Percentiles rank a stretch among this genome's conserved stretches.
These are phyloP conservation scores for Araneus ventricosus DNA, from an alignment of 1,140 invertebrate species.

Conservation along the genomic window DNA sequence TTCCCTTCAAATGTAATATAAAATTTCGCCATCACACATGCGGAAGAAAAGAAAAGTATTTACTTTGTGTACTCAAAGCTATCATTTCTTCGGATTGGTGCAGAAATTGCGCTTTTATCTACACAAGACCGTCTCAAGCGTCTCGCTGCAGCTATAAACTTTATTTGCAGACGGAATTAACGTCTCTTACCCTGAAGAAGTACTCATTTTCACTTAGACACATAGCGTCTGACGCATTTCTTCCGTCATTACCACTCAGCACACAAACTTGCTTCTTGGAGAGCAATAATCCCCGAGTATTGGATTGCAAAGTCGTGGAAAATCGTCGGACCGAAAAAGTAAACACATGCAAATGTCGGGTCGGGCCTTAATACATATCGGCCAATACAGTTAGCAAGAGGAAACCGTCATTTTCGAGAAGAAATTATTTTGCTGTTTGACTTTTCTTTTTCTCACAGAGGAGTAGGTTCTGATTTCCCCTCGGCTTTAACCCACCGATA, in stretches of 20 bases:
- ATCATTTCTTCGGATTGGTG: too few species aligned
- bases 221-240: not conserved
- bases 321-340: slow-evolving; percentile 36
- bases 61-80: too few species aligned
- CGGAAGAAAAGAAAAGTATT: too few species aligned
- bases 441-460: slow-evolving; percentile 41
- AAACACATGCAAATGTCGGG: slow-evolving; percentile 53
- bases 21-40: too few species aligned
- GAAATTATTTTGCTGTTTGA: slow-evolving; percentile 70
- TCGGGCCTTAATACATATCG: slow-evolving; percentile 24
- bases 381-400: slow-evolving; percentile 47
- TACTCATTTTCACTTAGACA: slow-evolving; percentile 26
- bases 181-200: not conserved
- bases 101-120: too few species aligned
- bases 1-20: too few species aligned
- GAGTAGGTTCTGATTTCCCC: slow-evolving; percentile 63
- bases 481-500: slow-evolving; percentile 43
- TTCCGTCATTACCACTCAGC: not conserved
- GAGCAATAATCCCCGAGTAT: slow-evolving; percentile 41
- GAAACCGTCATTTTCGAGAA: slow-evolving; percentile 62
- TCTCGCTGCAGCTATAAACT: not conserved
- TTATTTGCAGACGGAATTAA: slow-evolving; percentile 9
- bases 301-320: slow-evolving; percentile 35
- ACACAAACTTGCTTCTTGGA: slow-evolving; percentile 17
- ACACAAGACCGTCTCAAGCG: not conserved